A percentile compares a stretch with the other conserved stretches of the same genome.
phyloP scores from a whole-genome alignment of 1,140 invertebrate genomes.

The Calephelis nemesis region DNA sequence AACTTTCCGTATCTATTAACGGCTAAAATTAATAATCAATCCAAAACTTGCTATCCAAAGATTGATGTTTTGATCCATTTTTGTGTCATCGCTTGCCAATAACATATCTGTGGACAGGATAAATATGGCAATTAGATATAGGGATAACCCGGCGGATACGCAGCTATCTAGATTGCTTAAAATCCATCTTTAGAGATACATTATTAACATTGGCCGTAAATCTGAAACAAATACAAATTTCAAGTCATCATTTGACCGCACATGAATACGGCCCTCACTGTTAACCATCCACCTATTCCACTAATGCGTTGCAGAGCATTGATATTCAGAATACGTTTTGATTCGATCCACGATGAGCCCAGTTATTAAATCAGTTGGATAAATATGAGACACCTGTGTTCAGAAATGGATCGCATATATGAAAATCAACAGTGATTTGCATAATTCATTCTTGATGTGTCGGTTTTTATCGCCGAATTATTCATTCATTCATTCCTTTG shows the following conservation, averaged over 20 bases:
- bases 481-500: too few relatives aligned
- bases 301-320: slow-evolving; percentile 63
- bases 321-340: slow-evolving; percentile 59
- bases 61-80: too few relatives aligned
- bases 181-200: too few relatives aligned
- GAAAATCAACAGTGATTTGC: not conserved
- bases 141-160: too few relatives aligned
- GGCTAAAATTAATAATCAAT: too few relatives aligned
- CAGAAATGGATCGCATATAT: slow-evolving; percentile 8
- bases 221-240: slow-evolving; percentile 21
- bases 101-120: too few relatives aligned
- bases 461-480: not conserved
- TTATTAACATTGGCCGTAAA: too few relatives aligned
- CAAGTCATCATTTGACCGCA: slow-evolving; percentile 31
- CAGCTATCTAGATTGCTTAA: too few relatives aligned
- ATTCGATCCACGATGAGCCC: slow-evolving; percentile 61
- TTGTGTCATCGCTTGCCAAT: too few relatives aligned
- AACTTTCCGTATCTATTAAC: too few relatives aligned
- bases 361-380: slow-evolving; percentile 68
- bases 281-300: slow-evolving; percentile 58
- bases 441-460: not conserved
- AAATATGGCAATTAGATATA: too few relatives aligned
- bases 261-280: slow-evolving; percentile 40
- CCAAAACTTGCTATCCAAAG: too few relatives aligned
- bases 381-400: slow-evolving; percentile 48